phyloP scores from a whole-genome alignment of 2,888 invertebrate species.

The Luperina testacea region DNA sequence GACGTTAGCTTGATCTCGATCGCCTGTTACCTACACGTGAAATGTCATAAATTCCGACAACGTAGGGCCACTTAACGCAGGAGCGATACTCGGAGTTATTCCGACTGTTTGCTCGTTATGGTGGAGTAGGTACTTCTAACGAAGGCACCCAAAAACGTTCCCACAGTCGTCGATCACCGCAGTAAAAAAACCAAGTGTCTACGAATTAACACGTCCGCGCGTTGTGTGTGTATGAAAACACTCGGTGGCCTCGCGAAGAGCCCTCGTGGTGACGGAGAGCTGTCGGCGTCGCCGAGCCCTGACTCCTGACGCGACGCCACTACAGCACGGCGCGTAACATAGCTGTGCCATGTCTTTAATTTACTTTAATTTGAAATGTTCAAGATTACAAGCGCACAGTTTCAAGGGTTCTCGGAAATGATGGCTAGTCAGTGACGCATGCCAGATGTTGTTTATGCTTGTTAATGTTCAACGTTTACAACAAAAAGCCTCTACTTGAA shows the following conservation, averaged over 20 bases:
- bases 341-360: slow-evolving; percentile 85
- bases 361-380: slow-evolving; percentile 85
- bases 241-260: slow-evolving; percentile 85
- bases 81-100: slow-evolving; percentile 85
- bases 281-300: slow-evolving; percentile 74
- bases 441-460: slow-evolving; percentile 66
- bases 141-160: slow-evolving; percentile 88
- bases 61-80: slow-evolving; percentile 86
- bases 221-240: slow-evolving; percentile 89
- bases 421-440: slow-evolving; percentile 76
- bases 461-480: slow-evolving; percentile 75
- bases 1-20: slow-evolving; percentile 79
- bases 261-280: slow-evolving; percentile 87
- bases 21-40: slow-evolving; percentile 79
- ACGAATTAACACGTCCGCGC: slow-evolving; percentile 90
- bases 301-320: slow-evolving; percentile 73
- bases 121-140: slow-evolving; percentile 87
- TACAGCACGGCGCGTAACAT: slow-evolving; percentile 82
- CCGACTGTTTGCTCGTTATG: slow-evolving; percentile 88
- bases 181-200: slow-evolving; percentile 88
- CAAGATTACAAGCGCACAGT: slow-evolving; percentile 66
- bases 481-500: slow-evolving; percentile 64
- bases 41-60: slow-evolving; percentile 86
- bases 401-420: slow-evolving; percentile 77
- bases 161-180: slow-evolving; percentile 89